Evolutionary conservation across 1,140 invertebrate genomes (phyloP).

Genomic region (Epicauta chinensis): DNA sequence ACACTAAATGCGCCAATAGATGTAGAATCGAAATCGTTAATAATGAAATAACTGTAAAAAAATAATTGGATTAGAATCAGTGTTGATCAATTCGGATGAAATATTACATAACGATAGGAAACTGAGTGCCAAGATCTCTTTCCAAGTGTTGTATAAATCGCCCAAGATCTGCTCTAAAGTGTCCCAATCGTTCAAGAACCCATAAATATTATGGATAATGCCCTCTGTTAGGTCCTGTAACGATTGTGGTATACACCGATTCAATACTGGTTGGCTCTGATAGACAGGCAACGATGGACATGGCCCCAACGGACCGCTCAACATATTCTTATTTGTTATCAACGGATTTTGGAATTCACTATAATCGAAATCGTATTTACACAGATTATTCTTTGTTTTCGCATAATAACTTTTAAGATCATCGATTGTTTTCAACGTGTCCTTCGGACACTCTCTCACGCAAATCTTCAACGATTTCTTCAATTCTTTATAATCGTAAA

Average conservation of each 20-base stretch:
- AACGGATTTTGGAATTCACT: conserved; percentile 38
- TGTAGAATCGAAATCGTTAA: conserved; percentile 79
- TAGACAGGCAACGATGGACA: conserved; percentile 68
- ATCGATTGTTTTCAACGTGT: conserved; percentile 52
- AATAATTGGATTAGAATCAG: conserved; percentile 1
- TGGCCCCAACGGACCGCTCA: conserved; percentile 57
- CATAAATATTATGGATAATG: conserved; percentile 67
- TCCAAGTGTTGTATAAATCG: conserved; percentile 83
- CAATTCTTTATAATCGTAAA: conserved; percentile 72
- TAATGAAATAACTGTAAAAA: conserved; percentile 69
- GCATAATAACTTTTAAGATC: conserved; percentile 72
- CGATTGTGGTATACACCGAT: conserved; percentile 76
- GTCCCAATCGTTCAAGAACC: conserved; percentile 79
- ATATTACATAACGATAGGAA: conserved; percentile 77
- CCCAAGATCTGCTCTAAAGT: conserved; percentile 79
- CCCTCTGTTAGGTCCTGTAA: conserved; percentile 54
- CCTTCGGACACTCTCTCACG: conserved; percentile 79
- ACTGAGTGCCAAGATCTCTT: conserved; percentile 74
- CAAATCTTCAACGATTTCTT: conserved; percentile 78
- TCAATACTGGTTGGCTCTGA: conserved; percentile 69
- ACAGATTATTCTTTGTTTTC: conserved; percentile 66
- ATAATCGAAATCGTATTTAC: conserved; percentile 62
- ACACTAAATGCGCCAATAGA: conserved; percentile 73
- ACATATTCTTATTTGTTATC: conserved; percentile 37
- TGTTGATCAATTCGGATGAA: conserved; percentile 27